Evolutionary conservation across 2,888 invertebrate species (phyloP), one percentile per base, ranked within the genome.

Genomic region (Zygothrica quintamaculata): DNA sequence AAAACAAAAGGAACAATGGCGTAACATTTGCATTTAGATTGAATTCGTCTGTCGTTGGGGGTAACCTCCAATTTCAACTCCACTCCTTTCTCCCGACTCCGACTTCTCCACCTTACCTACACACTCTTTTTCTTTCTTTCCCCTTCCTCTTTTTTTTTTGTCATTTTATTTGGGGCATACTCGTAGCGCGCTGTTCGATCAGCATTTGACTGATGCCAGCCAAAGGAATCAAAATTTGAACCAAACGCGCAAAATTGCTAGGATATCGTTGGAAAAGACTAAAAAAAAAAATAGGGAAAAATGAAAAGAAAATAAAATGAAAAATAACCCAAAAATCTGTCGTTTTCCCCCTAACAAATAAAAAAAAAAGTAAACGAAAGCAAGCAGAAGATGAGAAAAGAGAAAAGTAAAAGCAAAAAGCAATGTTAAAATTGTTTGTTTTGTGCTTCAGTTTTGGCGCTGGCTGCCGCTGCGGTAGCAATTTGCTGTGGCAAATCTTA

Each of bases 11-110:
- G 60, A 74, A 86, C 58, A 76, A 64, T 60, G 69, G n/a, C 60
- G 65, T n/a, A 85, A 56, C 84, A 82, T 82, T 82, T 82, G 82
- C 82, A 82, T 82, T 82, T 82, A 82, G 82, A 82, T 82, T 82
- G 82, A 76, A 87, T 82, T 82, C 77, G 74, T 80, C 58, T 66
- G 67, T 48, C 52, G 53, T 56, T 87, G 42, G 61, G 60, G 44
- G n/a, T n/a, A n/a, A n/a, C n/a, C n/a, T n/a, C n/a, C n/a, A n/a
- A n/a, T 43, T 52, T 60, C 52, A 11, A 13, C 12, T 12, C 36
- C 26, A 11, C 6, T 34, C 22, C 11, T 33, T 12, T 51, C n/a
- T 26, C 8, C 40, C 51, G 60, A 12, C 13, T 18, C 31, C 42
- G 29, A 13, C 7, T 34, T 29, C 11, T 26, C 15, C 47, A 8